A percentile compares a stretch with the other conserved stretches of the same genome.
Evolutionary conservation across 2,113 vertebrate species (phyloP).

Genomic region (Stigmatopora argus): DNA sequence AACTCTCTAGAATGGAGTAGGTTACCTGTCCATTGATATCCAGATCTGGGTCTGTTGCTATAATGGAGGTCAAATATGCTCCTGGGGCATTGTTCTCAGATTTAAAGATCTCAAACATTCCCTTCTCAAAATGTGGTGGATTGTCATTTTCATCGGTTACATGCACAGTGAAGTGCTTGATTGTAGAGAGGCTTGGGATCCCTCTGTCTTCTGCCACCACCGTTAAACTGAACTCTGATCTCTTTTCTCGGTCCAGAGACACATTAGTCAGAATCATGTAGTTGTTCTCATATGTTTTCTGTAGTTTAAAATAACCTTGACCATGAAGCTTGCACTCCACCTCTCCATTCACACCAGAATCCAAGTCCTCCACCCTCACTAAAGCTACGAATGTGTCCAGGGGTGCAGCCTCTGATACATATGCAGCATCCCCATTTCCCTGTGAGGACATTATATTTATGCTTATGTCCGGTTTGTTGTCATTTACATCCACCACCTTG

Average conservation of each 20-base stretch:
- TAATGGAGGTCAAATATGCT: slow-evolving; percentile 83
- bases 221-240: slow-evolving; percentile 90
- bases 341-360: slow-evolving; percentile 88
- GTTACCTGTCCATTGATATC: slow-evolving; percentile 90
- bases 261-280: slow-evolving; percentile 93
- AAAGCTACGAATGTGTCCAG: slow-evolving; percentile 90
- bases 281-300: slow-evolving; percentile 92
- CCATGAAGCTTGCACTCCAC: slow-evolving; percentile 85
- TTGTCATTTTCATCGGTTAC: slow-evolving; percentile 95
- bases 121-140: slow-evolving; percentile 87
- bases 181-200: slow-evolving; percentile 83
- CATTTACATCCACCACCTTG: slow-evolving; percentile 89
- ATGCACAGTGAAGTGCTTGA: slow-evolving; percentile 92
- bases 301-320: slow-evolving; percentile 89
- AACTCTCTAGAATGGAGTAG: slow-evolving; percentile 87
- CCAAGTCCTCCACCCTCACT: slow-evolving; percentile 88
- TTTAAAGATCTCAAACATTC: slow-evolving; percentile 86
- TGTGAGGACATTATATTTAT: slow-evolving; percentile 87
- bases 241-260: slow-evolving; percentile 87
- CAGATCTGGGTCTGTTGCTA: slow-evolving; percentile 87
- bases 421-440: slow-evolving; percentile 85
- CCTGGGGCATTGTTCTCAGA: slow-evolving; percentile 92
- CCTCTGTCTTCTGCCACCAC: slow-evolving; percentile 91
- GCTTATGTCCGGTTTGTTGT: slow-evolving; percentile 95
- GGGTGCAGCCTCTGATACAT: slow-evolving; percentile 83